These are phyloP conservation scores for Gymnodraco acuticeps DNA, from an alignment of 2,797 vertebrate genomes.

Conservation along the genomic window DNA sequence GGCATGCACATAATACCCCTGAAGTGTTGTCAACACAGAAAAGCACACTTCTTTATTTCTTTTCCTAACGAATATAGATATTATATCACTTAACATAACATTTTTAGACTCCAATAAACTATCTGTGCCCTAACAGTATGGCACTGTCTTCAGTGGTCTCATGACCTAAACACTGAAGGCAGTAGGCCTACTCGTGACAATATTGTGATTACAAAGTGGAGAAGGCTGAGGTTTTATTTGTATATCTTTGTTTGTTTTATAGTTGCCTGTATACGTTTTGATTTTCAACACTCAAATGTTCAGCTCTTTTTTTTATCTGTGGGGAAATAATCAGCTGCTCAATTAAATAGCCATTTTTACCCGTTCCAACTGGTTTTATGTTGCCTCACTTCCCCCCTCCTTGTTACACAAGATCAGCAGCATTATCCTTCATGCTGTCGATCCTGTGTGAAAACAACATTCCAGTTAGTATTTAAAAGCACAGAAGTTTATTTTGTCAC, in stretches of 20 bases:
- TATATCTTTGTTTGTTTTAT: no score
- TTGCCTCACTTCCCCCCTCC: not conserved
- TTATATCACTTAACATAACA: constrained; percentile 1
- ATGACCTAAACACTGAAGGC: not conserved
- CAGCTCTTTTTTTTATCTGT: not conserved
- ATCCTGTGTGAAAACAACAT: constrained; percentile 34
- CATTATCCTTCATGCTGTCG: not conserved
- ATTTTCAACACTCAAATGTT: not conserved
- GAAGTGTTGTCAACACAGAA: constrained; percentile 67
- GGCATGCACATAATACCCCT: constrained; percentile 50
- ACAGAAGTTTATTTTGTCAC: constrained; percentile 17
- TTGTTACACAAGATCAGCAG: constrained; percentile 13
- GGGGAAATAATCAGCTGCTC: not conserved
- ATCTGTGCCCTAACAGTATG: not conserved
- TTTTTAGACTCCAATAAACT: not conserved
- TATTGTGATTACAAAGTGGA: not conserved
- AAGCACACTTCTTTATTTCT: constrained; percentile 31
- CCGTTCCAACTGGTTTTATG: not conserved
- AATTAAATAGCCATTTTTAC: not conserved
- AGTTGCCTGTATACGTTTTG: no score
- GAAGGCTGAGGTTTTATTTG: not conserved
- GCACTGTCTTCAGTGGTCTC: not conserved
- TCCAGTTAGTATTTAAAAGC: constrained; percentile 14
- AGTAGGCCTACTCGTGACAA: not conserved
- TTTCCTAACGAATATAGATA: constrained; percentile 20